Percentiles rank a stretch among this genome's conserved stretches.
Evolutionary conservation across 2,888 invertebrate genomes (phyloP).

Genomic region (Unio pictorum): DNA sequence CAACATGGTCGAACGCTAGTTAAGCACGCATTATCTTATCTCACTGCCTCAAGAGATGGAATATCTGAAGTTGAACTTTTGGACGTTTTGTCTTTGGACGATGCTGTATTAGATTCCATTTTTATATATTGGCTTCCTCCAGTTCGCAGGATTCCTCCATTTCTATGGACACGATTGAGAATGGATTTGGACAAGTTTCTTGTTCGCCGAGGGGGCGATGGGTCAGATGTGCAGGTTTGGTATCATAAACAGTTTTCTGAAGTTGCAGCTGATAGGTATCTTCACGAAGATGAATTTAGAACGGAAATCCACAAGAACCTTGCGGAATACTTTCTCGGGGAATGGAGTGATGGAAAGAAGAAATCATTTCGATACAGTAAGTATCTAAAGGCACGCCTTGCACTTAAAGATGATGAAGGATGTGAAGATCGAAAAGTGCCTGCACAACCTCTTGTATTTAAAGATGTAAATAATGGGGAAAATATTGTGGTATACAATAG

Average conservation of each 20-base stretch:
- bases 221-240: slow-evolving; percentile 55
- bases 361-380: slow-evolving; percentile 56
- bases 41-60: slow-evolving; percentile 53
- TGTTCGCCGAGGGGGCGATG: slow-evolving; percentile 50
- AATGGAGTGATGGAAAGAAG: slow-evolving; percentile 53
- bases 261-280: slow-evolving; percentile 47
- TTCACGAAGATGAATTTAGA: slow-evolving; percentile 24
- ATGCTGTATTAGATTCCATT: slow-evolving; percentile 53
- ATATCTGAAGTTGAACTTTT: slow-evolving; percentile 57
- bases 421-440: slow-evolving; percentile 59
- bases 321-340: slow-evolving; percentile 61
- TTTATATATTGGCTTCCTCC: slow-evolving; percentile 62
- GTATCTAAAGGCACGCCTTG: slow-evolving; percentile 33
- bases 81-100: slow-evolving; percentile 59
- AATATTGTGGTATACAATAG: slow-evolving; percentile 50
- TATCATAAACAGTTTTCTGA: slow-evolving; percentile 62
- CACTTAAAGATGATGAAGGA: slow-evolving; percentile 32
- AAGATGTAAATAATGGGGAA: slow-evolving; percentile 22
- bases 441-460: slow-evolving; percentile 53
- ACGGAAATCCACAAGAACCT: slow-evolving; percentile 52
- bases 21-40: slow-evolving; percentile 50
- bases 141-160: slow-evolving; percentile 57
- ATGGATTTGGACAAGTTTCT: slow-evolving; percentile 50
- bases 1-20: slow-evolving; percentile 54
- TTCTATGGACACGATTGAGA: slow-evolving; percentile 58